Evolutionary conservation across 2,888 invertebrate species (phyloP).

Genomic region (Lagria hirta): DNA sequence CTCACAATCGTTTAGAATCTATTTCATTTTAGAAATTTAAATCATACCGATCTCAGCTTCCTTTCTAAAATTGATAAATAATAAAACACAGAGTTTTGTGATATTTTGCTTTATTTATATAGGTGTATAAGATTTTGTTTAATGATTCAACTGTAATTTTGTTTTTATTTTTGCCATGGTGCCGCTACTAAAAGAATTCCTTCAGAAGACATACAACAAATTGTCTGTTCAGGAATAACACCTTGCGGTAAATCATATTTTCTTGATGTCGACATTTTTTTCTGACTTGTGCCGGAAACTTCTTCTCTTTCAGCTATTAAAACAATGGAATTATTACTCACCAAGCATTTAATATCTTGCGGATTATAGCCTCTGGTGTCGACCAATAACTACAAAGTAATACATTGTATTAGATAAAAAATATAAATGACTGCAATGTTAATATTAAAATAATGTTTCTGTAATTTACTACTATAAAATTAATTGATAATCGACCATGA

Average conservation of each 20-base stretch:
- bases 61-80: no score
- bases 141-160: neutral
- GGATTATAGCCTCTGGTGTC: constrained; percentile 32
- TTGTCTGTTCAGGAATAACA: constrained; percentile 24
- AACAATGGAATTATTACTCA: constrained; percentile 22
- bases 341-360: constrained; percentile 28
- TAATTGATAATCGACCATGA: no score
- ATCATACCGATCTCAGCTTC: no score
- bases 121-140: no score
- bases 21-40: constrained; percentile 5
- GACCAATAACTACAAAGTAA: constrained; percentile 28
- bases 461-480: no score
- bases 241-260: constrained; percentile 29
- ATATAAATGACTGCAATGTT: no score
- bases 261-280: constrained; percentile 23
- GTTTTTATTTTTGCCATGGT: constrained; percentile 28
- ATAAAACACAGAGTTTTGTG: no score
- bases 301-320: constrained; percentile 22
- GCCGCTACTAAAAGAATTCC: constrained; percentile 30
- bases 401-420: neutral
- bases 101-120: no score
- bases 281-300: constrained; percentile 12
- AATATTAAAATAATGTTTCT: no score
- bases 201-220: constrained; percentile 29
- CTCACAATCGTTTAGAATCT: constrained; percentile 8